Evolutionary conservation across 2,113 vertebrate species (phyloP).

Genomic region (Nicator chloris): DNA sequence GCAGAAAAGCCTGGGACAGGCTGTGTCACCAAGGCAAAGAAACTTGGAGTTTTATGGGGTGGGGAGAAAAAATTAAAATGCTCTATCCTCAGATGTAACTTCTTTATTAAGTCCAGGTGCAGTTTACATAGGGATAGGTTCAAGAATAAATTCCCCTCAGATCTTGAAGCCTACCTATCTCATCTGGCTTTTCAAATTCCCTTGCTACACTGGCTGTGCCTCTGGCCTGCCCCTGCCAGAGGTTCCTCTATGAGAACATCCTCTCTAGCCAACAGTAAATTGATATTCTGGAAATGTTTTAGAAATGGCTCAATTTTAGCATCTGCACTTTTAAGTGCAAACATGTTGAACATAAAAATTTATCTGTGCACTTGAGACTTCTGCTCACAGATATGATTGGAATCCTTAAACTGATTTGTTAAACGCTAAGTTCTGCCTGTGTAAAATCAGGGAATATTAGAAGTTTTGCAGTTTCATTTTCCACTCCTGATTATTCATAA

Average conservation of each 20-base stretch:
- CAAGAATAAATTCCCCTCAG: not conserved
- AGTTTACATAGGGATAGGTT: not conserved
- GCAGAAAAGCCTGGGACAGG: not conserved
- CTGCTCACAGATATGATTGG: not conserved
- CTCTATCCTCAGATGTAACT: not conserved
- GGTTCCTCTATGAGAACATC: not conserved
- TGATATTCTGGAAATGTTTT: not conserved
- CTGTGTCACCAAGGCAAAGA: not conserved
- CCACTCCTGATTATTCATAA: not conserved
- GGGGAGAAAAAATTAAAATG: not conserved
- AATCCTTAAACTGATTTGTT: not conserved
- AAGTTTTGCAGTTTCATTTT: not conserved
- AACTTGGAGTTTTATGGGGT: not conserved
- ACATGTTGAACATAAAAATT: not conserved
- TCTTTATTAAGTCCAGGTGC: not conserved
- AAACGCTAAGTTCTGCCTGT: not conserved
- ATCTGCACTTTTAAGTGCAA: not conserved
- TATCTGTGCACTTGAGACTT: not conserved
- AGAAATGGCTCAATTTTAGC: not conserved
- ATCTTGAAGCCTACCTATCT: not conserved
- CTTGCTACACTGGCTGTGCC: not conserved
- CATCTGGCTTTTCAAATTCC: not conserved
- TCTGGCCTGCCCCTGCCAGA: not conserved
- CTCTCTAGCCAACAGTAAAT: not conserved
- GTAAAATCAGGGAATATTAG: not conserved